Evolutionary conservation across 2,888 invertebrate genomes (phyloP), one percentile per base, ranked within the genome.

Genomic region (Leucoma salicis): DNA sequence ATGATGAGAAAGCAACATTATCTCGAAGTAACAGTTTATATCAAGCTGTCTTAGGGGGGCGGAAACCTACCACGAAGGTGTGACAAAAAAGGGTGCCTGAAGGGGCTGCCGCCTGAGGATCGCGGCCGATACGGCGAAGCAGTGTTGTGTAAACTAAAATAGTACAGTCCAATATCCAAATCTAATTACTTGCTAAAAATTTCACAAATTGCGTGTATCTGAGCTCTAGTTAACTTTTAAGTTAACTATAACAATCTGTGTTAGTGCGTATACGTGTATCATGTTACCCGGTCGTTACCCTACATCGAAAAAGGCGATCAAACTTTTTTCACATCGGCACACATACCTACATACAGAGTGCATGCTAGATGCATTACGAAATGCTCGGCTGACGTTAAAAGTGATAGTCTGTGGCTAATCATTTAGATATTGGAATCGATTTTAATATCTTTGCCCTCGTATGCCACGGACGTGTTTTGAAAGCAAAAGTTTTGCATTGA

Each of bases 311-410:
- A 55, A 25, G 50, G 46, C 46, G 35, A 43, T 48, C 50, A 39
- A 43, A 46, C 46, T 46, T 51, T 45, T 15, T 7, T 14, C 37
- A 50, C 37, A 21, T 38, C 55, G 61, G 35, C 64, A 63, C 44
- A 63, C 47, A 55, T 61, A 57, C 64, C 64, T 33, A 55, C 38
- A 61, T 57, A 36, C 14, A 16, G 2, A 8, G 35, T 52, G 61
- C 62, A 61, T 39, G 57, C 39, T 57, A 57, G 53, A 44, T 61
- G 55, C 57, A 54, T 63, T 61, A 60, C 54, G 60, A 61, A 53
- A 61, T 42, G 25, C 6, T 31, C 31, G 16, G 45, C 14, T 15
- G 24, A 38, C 45, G 44, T 39, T 44, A 50, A 63, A 60, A 60
- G 56, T 45, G 56, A 63, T 49, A 53, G 60, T 63, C 46, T 51